A percentile compares a stretch with the other conserved stretches of the same genome.
Evolutionary conservation across 2,797 vertebrate genomes (phyloP).

Genomic region (Hydrocynus forskahlii): DNA sequence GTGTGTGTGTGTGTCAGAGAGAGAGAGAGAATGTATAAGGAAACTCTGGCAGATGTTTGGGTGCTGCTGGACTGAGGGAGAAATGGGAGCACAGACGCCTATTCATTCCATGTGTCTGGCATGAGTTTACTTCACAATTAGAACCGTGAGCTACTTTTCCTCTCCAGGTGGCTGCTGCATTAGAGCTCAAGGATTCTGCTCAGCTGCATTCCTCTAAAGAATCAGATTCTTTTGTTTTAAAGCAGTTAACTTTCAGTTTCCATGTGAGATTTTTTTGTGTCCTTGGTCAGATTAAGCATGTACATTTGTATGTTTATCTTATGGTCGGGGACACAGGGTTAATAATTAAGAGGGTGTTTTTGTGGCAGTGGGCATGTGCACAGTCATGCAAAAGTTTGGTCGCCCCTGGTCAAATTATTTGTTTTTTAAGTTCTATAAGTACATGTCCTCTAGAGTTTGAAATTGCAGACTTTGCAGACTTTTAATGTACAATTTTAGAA

Average conservation of each 20-base stretch:
- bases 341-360: conserved; percentile 20
- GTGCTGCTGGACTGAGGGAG: conserved; percentile 26
- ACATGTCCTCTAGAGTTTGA: too few species aligned
- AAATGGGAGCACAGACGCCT: conserved; percentile 27
- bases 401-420: too few species aligned
- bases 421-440: too few species aligned
- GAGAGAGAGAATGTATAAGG: conserved; percentile 9
- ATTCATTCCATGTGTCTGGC: conserved; percentile 18
- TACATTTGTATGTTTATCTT: conserved; percentile 21
- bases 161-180: conserved; percentile 13
- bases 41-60: conserved; percentile 9
- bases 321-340: conserved; percentile 12
- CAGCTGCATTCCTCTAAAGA: neutral
- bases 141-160: neutral
- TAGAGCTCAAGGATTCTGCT: neutral
- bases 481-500: too few species aligned
- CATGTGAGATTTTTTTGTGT: neutral
- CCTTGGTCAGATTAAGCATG: neutral
- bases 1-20: conserved; percentile 27
- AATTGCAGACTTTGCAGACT: too few species aligned
- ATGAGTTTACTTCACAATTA: conserved; percentile 2
- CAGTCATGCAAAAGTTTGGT: too few species aligned
- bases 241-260: neutral
- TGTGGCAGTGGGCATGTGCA: neutral
- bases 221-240: neutral